Percentiles rank a stretch among this genome's conserved stretches.
phyloP scores from a whole-genome alignment of 2,797 vertebrate genomes.

The Sardinella longiceps region DNA sequence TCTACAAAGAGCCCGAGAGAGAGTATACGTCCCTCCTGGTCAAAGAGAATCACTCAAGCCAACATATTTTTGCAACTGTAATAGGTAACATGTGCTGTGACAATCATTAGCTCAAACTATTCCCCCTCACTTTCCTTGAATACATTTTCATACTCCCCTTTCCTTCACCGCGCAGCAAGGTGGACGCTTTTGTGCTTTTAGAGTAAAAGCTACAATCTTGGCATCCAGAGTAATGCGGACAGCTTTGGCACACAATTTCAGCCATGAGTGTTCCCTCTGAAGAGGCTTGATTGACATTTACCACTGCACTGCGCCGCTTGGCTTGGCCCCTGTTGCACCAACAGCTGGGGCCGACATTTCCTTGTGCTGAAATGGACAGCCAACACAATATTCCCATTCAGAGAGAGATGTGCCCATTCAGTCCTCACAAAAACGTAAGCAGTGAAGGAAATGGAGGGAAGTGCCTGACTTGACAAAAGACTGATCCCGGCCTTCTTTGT shows the following conservation, averaged over 20 bases:
- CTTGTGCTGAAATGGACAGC: not conserved
- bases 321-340: not conserved
- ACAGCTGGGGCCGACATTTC: not conserved
- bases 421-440: not conserved
- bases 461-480: not conserved
- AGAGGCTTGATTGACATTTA: slow-evolving; percentile 2
- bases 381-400: not conserved
- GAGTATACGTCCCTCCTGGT: too few relatives aligned
- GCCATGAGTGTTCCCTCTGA: not conserved
- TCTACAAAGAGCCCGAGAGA: not conserved
- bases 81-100: too few relatives aligned
- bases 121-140: not conserved
- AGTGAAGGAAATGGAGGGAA: not conserved
- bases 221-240: not conserved
- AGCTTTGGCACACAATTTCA: not conserved
- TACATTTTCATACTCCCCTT: not conserved
- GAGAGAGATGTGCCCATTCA: not conserved
- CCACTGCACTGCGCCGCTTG: not conserved
- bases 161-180: not conserved
- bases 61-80: too few relatives aligned
- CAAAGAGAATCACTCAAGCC: not conserved
- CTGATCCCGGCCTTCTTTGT: not conserved
- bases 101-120: not conserved
- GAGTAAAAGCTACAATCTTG: not conserved
- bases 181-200: not conserved